Conservation (phyloP, 1,140 invertebrate species). For the Lerema accius region DNA sequence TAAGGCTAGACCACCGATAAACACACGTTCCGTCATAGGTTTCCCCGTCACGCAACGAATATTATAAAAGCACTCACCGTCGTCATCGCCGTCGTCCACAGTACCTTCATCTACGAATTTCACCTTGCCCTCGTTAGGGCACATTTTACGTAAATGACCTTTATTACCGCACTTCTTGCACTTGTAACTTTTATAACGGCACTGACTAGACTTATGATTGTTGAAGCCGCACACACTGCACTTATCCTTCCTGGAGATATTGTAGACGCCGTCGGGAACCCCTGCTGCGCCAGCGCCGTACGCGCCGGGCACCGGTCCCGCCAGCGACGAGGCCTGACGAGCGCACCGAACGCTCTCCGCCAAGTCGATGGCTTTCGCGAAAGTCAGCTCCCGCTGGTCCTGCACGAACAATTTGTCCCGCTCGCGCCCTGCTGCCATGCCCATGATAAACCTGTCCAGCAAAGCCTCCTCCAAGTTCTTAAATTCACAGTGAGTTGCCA, state of each 20-base stretch:
- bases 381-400: constrained; percentile 2
- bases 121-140: constrained; percentile 3
- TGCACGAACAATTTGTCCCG: constrained; percentile 34
- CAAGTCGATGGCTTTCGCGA: constrained; percentile 10
- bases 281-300: background rate
- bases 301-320: background rate
- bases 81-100: no score
- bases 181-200: constrained; percentile 26
- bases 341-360: constrained; percentile 14
- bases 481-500: constrained; percentile 37
- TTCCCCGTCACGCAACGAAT: constrained; percentile 13
- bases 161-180: constrained; percentile 27
- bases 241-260: constrained; percentile 4
- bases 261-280: background rate
- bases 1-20: constrained; percentile 26
- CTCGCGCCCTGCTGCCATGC: constrained; percentile 34
- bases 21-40: constrained; percentile 20
- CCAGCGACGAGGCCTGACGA: constrained; percentile 10
- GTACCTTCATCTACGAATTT: constrained; percentile 10
- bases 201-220: constrained; percentile 29
- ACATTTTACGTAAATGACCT: constrained; percentile 27
- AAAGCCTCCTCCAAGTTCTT: constrained; percentile 39
- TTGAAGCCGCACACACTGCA: constrained; percentile 26
- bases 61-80: constrained; percentile 20
- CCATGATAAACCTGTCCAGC: constrained; percentile 37